A percentile compares a stretch with the other conserved stretches of the same genome.
Evolutionary conservation across 1,140 invertebrate species (phyloP).

Genomic region (Muscidifurax raptorellus): DNA sequence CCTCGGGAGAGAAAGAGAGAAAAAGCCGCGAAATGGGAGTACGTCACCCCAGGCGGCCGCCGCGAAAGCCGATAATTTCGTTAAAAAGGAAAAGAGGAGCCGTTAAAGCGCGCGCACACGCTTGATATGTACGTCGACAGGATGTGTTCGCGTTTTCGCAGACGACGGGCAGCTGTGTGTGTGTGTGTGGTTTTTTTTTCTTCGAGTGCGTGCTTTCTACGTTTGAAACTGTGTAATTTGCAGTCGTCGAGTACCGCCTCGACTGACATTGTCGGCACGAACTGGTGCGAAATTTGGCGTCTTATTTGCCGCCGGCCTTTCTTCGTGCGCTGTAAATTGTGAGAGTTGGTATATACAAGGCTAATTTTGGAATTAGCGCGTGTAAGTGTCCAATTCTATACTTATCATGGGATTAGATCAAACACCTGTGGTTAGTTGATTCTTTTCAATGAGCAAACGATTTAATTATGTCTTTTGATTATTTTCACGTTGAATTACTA

Average conservation of each 20-base stretch:
- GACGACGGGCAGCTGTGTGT: background rate
- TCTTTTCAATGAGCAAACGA: too few species aligned
- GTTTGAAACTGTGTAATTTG: background rate
- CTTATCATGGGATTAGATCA: too few species aligned
- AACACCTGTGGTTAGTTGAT: too few species aligned
- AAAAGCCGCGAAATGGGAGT: background rate
- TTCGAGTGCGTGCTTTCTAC: too few species aligned
- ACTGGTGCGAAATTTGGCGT: background rate
- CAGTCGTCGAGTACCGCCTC: background rate
- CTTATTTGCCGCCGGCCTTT: background rate
- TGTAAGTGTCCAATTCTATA: too few species aligned
- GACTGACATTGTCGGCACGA: background rate
- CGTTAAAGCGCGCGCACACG: background rate
- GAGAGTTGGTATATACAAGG: background rate
- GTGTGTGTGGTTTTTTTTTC: background rate
- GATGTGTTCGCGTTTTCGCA: background rate
- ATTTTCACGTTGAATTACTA: too few species aligned
- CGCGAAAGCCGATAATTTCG: conserved; percentile 8
- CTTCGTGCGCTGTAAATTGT: too few species aligned
- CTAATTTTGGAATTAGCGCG: background rate
- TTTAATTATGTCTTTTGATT: too few species aligned
- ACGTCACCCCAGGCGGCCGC: background rate
- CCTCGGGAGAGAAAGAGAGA: background rate
- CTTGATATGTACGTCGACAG: background rate
- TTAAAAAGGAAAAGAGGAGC: conserved; percentile 14